Conservation (phyloP, 2,888 invertebrate species). For the Cosmia pyralina region DNA sequence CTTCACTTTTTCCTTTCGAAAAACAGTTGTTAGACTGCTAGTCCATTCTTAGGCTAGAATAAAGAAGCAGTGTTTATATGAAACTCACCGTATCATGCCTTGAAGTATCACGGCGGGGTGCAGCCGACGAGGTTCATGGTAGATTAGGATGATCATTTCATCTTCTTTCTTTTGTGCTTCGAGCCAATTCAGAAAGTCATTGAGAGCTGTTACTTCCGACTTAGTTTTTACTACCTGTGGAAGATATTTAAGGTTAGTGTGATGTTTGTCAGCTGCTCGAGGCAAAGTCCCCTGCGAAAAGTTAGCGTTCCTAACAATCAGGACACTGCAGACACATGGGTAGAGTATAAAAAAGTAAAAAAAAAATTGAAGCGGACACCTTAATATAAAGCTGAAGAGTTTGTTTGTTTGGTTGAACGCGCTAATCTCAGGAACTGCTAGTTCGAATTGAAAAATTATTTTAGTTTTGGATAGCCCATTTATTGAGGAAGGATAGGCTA, state of each 20-base stretch:
- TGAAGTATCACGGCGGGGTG: neutral
- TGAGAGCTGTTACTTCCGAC: conserved; percentile 1
- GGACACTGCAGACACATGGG: neutral
- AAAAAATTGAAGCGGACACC: too few species aligned
- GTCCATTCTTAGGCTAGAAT: neutral
- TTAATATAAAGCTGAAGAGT: too few species aligned
- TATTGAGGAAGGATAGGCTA: too few species aligned
- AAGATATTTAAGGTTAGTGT: neutral
- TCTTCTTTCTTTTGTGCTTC: neutral
- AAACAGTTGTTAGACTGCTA: too few species aligned
- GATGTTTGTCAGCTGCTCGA: neutral
- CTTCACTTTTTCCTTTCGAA: too few species aligned
- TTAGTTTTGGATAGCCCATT: too few species aligned
- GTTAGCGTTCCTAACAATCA: neutral
- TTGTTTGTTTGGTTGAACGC: too few species aligned
- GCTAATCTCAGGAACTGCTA: too few species aligned
- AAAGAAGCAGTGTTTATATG: neutral
- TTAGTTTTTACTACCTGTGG: conserved; percentile 11
- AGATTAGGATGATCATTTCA: conserved; percentile 10
- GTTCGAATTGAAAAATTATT: too few species aligned
- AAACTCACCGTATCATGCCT: conserved; percentile 13
- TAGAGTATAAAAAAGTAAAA: neutral
- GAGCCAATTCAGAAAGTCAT: conserved; percentile 18
- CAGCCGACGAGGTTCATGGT: conserved; percentile 21
- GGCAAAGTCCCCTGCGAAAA: neutral